A percentile compares a stretch with the other conserved stretches of the same genome.
Conservation (phyloP, 2,113 vertebrate genomes). For the Phycodurus eques region DNA sequence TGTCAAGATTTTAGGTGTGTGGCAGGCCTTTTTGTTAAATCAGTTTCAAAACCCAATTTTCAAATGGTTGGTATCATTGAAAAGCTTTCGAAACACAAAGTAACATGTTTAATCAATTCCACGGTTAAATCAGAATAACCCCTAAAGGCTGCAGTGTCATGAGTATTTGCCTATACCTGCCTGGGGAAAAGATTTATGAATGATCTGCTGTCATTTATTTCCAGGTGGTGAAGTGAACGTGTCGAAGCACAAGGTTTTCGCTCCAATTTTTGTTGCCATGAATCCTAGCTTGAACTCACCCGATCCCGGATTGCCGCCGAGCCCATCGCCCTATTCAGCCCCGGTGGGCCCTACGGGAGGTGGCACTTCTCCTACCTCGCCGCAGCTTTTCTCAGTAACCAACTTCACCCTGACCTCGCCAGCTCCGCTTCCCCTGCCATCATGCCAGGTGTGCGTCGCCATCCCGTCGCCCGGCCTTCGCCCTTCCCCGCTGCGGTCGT, state of each 20-base stretch:
- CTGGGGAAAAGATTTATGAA: too few species aligned
- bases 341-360: accelerated
- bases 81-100: too few species aligned
- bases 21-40: too few species aligned
- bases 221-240: not conserved
- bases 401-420: not conserved
- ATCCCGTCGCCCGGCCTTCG: constrained; percentile 25
- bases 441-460: constrained; percentile 33
- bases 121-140: too few species aligned
- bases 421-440: accelerated
- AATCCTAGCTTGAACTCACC: not conserved
- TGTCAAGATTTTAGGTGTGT: too few species aligned
- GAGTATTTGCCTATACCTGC: too few species aligned
- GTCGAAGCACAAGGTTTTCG: not conserved
- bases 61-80: too few species aligned
- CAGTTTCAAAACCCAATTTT: too few species aligned
- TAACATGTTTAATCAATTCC: too few species aligned
- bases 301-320: not conserved
- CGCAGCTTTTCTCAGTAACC: not conserved
- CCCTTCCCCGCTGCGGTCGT: constrained; percentile 1
- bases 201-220: not conserved
- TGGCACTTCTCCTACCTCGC: not conserved
- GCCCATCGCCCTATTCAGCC: not conserved
- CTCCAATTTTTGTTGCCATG: not conserved
- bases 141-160: too few species aligned